Evolutionary conservation across 2,888 invertebrate genomes (phyloP).

Genomic region (Drosophila ezoana): DNA sequence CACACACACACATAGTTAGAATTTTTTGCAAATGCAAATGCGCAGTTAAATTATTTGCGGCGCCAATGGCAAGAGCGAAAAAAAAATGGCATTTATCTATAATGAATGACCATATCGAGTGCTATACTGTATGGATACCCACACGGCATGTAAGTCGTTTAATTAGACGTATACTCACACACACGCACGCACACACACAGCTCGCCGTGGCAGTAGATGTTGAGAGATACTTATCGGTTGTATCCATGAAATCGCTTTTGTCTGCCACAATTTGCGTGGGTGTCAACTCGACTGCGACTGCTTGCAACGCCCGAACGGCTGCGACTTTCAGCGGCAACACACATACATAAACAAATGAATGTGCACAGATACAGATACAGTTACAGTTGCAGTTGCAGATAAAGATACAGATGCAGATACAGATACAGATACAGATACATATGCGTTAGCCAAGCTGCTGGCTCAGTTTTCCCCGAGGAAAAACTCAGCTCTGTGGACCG

Average conservation of each 20-base stretch:
- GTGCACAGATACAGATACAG: constrained; percentile 16
- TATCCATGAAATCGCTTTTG: constrained; percentile 63
- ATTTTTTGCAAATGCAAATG: constrained; percentile 36
- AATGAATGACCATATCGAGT: constrained; percentile 50
- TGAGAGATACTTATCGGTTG: constrained; percentile 51
- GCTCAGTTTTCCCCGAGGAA: constrained; percentile 8
- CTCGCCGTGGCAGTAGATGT: constrained; percentile 4
- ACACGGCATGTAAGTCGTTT: constrained; percentile 46
- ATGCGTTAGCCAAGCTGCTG: background rate
- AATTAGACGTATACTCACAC: constrained; percentile 58
- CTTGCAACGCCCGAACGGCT: constrained; percentile 35
- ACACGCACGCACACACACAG: constrained; percentile 21
- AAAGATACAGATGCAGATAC: constrained; percentile 10
- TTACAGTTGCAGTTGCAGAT: constrained; percentile 17
- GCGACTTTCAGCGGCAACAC: constrained; percentile 24
- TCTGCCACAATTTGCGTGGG: constrained; percentile 66
- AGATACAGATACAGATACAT: constrained; percentile 13
- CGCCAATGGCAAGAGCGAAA: constrained; percentile 10
- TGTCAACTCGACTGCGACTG: constrained; percentile 52
- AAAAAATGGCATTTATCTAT: constrained; percentile 54
- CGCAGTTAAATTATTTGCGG: constrained; percentile 32
- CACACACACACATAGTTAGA: background rate
- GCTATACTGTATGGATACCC: constrained; percentile 14
- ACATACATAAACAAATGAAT: background rate
- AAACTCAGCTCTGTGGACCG: constrained; percentile 54